These are phyloP conservation scores for Brachionus asplanchnoidis DNA, from an alignment of 1,140 invertebrate genomes.

Conservation along the genomic window DNA sequence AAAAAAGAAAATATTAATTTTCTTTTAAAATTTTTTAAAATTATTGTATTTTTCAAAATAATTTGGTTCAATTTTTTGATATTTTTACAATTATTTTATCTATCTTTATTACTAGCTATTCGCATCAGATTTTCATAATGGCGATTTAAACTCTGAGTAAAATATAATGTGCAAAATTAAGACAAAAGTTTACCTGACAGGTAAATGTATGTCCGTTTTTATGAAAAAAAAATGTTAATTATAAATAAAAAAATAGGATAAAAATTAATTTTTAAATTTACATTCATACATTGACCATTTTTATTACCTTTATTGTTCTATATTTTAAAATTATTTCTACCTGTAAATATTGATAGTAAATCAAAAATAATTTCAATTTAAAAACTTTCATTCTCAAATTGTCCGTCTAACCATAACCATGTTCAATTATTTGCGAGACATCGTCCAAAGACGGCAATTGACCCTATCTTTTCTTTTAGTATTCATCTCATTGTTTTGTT, in stretches of 20 bases:
- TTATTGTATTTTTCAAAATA: no score
- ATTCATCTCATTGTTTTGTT: background rate
- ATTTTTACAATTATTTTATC: no score
- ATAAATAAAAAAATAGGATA: background rate
- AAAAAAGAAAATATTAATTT: no score
- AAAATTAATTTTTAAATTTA: background rate
- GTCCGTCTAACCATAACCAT: background rate
- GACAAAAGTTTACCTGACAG: background rate
- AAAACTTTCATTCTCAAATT: background rate
- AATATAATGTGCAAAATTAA: background rate
- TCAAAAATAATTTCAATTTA: background rate
- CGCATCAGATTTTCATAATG: background rate
- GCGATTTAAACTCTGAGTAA: background rate
- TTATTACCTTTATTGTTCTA: slow-evolving; percentile 32
- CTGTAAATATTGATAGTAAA: slow-evolving; percentile 31
- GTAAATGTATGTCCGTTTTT: background rate
- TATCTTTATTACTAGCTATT: no score
- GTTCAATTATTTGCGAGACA: background rate
- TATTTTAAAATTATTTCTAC: background rate
- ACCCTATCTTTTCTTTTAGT: background rate
- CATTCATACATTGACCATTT: background rate
- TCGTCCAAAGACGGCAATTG: background rate
- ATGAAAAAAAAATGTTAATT: slow-evolving; percentile 22
- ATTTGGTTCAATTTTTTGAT: no score
- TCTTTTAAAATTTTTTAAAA: no score